These are phyloP conservation scores for Fratercula arctica DNA, from an alignment of 2,797 vertebrate genomes.

Conservation along the genomic window DNA sequence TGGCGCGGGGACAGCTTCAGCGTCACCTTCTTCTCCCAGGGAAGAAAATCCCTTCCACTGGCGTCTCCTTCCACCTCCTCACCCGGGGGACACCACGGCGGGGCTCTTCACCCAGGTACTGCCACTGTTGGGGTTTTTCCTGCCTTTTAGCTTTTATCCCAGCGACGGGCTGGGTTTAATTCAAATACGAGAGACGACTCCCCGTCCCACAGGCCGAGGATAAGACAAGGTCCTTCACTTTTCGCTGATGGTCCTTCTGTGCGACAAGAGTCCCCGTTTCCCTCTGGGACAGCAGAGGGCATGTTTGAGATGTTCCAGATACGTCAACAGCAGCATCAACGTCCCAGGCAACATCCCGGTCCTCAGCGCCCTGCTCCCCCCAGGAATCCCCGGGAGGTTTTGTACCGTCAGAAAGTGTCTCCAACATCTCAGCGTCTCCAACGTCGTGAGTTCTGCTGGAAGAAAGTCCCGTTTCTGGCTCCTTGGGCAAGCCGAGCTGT, in stretches of 20 bases:
- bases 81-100: accelerated
- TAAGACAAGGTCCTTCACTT: accelerated
- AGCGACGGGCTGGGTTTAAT: accelerated
- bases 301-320: not conserved
- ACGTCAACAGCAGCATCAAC: accelerated
- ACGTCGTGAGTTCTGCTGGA: not conserved
- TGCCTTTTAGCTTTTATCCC: not conserved
- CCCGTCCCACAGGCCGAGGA: accelerated
- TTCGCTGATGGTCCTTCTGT: accelerated
- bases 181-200: accelerated
- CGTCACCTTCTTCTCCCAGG: accelerated
- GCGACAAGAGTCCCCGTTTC: accelerated
- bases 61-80: not conserved
- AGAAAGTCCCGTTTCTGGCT: not conserved
- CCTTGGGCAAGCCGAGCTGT: accelerated
- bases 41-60: accelerated
- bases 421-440: not conserved
- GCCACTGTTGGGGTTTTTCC: no score
- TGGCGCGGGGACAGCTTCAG: accelerated
- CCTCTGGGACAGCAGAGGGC: not conserved
- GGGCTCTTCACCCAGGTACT: accelerated
- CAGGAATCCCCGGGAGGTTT: not conserved
- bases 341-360: accelerated
- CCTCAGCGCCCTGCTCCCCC: not conserved
- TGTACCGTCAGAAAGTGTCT: accelerated